Base-by-base conservation (phyloP, 2,888 invertebrate genomes). In the Drosophila hamatofila region DNA sequence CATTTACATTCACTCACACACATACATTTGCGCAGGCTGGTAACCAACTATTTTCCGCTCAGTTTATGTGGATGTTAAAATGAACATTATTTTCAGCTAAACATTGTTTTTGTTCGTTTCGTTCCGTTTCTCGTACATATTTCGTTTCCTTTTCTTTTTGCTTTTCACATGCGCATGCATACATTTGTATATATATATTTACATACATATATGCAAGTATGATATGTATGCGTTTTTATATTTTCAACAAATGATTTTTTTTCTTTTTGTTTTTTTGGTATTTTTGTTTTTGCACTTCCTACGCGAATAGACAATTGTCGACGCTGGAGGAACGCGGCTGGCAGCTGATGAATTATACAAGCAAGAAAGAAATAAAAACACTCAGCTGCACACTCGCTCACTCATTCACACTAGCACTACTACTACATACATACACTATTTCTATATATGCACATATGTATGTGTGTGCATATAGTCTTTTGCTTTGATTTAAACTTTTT, bases 261-360 rank as follows among this genome's bases (percentile, higher is more conserved):
- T 62, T 51, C 14, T 33, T 16, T 42, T 72, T 68, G 55, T 78
- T 62, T 51, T 21, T 33, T 18, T 39, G 11, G 9, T 64, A 64
- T 62, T 76, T 65, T 39, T 18, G n/a, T 12, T 39, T 39, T 18
- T 70, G 60, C 66, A 76, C 80, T 76, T 80, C 80, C 77, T 76
- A 80, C 67, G 49, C 58, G 44, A 72, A 72, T 52, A 76, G 37
- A 46, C 42, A 66, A 52, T 62, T 51, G 54, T 54, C 57, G 48
- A 61, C 59, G 63, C 62, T 79, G 64, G 58, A 63, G 54, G 62
- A 54, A 37, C 51, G 75, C 21, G 59, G 30, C 52, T 62, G 76
- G 70, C 71, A 80, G 68, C 81, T 76, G 81, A 77, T 72, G 62
- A 64, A 80, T 75, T 58, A 71, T 59, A 63, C 55, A 61, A 65